Evolutionary conservation across 2,888 invertebrate genomes (phyloP), one percentile per base, ranked within the genome.

Genomic region (Epinotia nisella): DNA sequence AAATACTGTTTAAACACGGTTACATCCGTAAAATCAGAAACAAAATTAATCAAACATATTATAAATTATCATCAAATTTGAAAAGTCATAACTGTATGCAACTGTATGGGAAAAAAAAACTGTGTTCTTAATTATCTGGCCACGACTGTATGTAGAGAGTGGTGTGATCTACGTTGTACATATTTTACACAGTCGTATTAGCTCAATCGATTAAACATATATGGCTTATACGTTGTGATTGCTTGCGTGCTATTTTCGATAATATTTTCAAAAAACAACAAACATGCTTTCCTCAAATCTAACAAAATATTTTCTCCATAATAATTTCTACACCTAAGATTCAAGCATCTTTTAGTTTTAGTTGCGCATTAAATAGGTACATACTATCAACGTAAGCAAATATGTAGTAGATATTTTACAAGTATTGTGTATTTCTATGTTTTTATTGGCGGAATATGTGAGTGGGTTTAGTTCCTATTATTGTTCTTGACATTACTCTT

Each of bases 101-200:
- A n/a, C n/a, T n/a, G n/a, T n/a, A n/a, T n/a, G n/a, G n/a, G n/a
- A n/a, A n/a, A n/a, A n/a, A n/a, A n/a, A n/a, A n/a, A n/a, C n/a
- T n/a, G n/a, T n/a, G n/a, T n/a, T n/a, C n/a, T n/a, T n/a, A n/a
- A n/a, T n/a, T n/a, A n/a, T n/a, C n/a, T n/a, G n/a, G n/a, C n/a
- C n/a, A n/a, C n/a, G n/a, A n/a, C n/a, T n/a, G n/a, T n/a, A n/a
- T n/a, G n/a, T n/a, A n/a, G n/a, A n/a, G 5, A 29, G 56, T 29
- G 56, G 56, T 24, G 24, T 62, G 62, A 15, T 19, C 29, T 51
- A 60, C 35, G 7, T 60, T 55, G 19, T 67, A 49, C 5, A 45
- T 53, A 29, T 29, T 15, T 7, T 56, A 15, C 15, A 24, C 5
- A 7, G 15, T 3, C 4, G 5, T 24, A 24, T 56, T 24, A 15